Percentiles rank a stretch among this genome's conserved stretches.
Evolutionary conservation across 2,888 invertebrate species (phyloP).

Genomic region (Clusia tigrina): DNA sequence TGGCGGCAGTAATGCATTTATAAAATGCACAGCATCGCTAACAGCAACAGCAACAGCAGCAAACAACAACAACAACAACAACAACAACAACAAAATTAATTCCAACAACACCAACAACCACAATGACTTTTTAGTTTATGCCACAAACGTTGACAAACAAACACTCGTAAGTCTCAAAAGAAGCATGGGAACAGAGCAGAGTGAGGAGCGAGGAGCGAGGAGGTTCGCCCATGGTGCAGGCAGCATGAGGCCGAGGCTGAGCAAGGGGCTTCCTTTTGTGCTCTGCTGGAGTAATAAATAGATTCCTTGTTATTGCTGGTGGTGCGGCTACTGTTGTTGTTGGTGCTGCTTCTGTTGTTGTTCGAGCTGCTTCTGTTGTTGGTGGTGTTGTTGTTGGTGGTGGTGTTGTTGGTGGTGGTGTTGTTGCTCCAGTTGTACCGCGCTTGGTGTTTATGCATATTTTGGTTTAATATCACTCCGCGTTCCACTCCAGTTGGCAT

Average conservation of each 20-base stretch:
- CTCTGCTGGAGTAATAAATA: too few species aligned
- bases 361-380: slow-evolving; percentile 12
- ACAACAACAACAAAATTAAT: slow-evolving; percentile 12
- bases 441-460: neutral
- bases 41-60: slow-evolving; percentile 5
- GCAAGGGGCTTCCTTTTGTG: too few species aligned
- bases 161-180: too few species aligned
- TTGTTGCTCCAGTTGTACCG: too few species aligned
- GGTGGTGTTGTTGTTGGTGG: slow-evolving; percentile 25
- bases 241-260: too few species aligned
- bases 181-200: too few species aligned
- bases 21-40: slow-evolving; percentile 14
- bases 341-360: slow-evolving; percentile 9
- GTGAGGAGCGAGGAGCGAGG: too few species aligned
- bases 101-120: too few species aligned
- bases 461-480: slow-evolving; percentile 57
- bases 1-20: neutral
- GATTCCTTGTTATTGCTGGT: too few species aligned
- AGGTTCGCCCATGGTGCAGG: too few species aligned
- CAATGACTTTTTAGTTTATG: neutral
- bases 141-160: slow-evolving; percentile 44
- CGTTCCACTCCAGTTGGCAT: slow-evolving; percentile 62
- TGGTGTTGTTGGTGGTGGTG: slow-evolving; percentile 30
- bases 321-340: too few species aligned
- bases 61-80: slow-evolving; percentile 5